Percentiles rank a stretch among this genome's conserved stretches.
phyloP scores from a whole-genome alignment of 2,797 vertebrate genomes.

The Clarias laeviceps region DNA sequence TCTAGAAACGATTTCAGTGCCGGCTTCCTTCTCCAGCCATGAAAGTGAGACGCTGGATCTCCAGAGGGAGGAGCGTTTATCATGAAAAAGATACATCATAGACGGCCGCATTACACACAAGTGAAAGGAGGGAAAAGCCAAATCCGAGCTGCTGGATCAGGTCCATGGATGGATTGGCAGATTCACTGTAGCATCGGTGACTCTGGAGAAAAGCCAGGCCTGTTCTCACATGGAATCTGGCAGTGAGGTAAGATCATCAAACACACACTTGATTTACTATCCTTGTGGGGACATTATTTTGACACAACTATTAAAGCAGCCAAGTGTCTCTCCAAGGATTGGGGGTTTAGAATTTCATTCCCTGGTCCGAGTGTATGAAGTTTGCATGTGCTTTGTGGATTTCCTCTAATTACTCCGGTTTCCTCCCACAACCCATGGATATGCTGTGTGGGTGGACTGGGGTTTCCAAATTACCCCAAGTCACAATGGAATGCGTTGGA shows the following conservation, averaged over 20 bases:
- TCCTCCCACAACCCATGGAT: no score
- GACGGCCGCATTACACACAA: constrained; percentile 18
- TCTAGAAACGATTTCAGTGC: constrained; percentile 20
- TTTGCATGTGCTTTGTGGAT: no score
- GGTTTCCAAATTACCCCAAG: no score
- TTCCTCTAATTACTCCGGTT: no score
- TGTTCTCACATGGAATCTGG: constrained; percentile 28
- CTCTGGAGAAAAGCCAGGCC: constrained; percentile 43
- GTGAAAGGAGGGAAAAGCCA: constrained; percentile 12
- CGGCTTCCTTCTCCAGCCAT: constrained; percentile 23
- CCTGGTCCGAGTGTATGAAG: no score
- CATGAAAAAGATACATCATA: constrained; percentile 38
- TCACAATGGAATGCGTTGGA: no score
- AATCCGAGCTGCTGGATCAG: constrained; percentile 38
- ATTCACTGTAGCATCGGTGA: constrained; percentile 25
- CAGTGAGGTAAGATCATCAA: constrained; percentile 15
- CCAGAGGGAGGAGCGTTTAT: constrained; percentile 30
- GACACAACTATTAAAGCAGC: not conserved
- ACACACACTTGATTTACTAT: not conserved
- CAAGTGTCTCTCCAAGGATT: no score
- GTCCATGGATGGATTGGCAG: constrained; percentile 40
- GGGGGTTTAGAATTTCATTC: no score
- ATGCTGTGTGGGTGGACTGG: no score
- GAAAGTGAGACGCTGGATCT: constrained; percentile 28
- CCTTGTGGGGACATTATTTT: not conserved